Percentiles rank a stretch among this genome's conserved stretches.
These are phyloP conservation scores for Lateolabrax maculatus DNA, from an alignment of 2,797 vertebrate species.

Conservation along the genomic window DNA sequence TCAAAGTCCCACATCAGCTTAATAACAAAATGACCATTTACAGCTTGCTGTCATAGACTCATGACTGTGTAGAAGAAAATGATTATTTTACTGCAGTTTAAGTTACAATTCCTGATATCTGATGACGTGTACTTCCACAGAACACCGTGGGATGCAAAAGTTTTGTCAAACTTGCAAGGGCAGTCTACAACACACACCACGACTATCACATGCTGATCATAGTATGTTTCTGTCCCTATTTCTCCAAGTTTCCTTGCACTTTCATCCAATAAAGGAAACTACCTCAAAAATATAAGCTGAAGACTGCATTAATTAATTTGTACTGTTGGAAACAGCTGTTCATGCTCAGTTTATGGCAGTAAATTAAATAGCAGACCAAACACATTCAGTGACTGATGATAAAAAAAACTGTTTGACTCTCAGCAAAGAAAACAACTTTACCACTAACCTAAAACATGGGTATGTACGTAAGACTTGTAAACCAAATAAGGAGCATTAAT, in stretches of 20 bases:
- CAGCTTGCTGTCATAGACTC: not conserved
- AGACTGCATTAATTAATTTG: not conserved
- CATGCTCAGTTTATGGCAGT: not conserved
- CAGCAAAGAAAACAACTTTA: slow-evolving; percentile 2
- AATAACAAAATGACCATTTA: not conserved
- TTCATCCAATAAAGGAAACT: not conserved
- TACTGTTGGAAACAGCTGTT: not conserved
- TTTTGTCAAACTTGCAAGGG: not conserved
- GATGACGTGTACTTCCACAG: not conserved
- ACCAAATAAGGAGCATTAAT: not conserved
- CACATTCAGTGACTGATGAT: not conserved
- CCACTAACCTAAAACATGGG: too few species aligned
- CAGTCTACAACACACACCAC: not conserved
- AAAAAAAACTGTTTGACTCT: not conserved
- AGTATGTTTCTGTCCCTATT: not conserved
- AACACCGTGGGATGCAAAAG: slow-evolving; percentile 7
- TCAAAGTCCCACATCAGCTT: not conserved
- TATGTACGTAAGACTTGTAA: not conserved
- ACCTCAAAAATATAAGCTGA: not conserved
- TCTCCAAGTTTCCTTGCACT: not conserved
- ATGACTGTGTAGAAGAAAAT: not conserved
- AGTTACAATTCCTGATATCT: slow-evolving; percentile 4
- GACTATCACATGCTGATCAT: not conserved
- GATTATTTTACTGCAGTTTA: not conserved
- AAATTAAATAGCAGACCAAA: slow-evolving; percentile 1